Evolutionary conservation across 2,888 invertebrate genomes (phyloP), one percentile per base, ranked within the genome.

Genomic region (Alsophila aescularia): DNA sequence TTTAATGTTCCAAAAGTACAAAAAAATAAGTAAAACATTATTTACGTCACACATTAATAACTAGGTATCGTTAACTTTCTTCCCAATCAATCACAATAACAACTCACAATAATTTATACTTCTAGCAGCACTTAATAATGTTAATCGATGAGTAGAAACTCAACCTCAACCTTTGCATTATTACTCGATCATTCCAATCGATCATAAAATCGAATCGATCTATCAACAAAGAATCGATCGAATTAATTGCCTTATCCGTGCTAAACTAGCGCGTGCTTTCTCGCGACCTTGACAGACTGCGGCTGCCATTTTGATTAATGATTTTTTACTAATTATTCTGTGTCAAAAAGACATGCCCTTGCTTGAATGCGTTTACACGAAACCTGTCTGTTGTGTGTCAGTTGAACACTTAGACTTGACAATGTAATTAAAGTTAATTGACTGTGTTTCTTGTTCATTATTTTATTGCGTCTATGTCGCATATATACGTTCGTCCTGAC

Each of bases 191-290:
- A 13, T 24, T 14, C 12, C 14, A 35, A 44, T 34, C 35, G 24
- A 35, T 35, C 35, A 24, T 32, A 35, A 24, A 35, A 35, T 15
- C 6, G 6, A 44, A 24, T 44, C 3, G 7, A 42, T 42, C 2
- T 0, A 12, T 24, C 8, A 29, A 41, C 14, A 32, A 15, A n/a
- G 14, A 7, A 10, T 35, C n/a, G 21, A 43, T 21, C 29, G 31
- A 16, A 31, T 10, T 24, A 24, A 54, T 35, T 31, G 53, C 35
- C 16, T 42, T 48, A 52, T 41, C 52, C 41, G 15, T 24, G 27
- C 39, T 52, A 31, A 40, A n/a, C 41, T 50, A 50, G 55, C 52
- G 21, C 35, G 50, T 43, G 44, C 61, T 62, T 58, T 62, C 58
- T 13, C 31, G 32, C 34, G 31, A 40, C 58, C 55, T 52, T 58